phyloP scores from a whole-genome alignment of 2,797 vertebrate species.

The Orientallactaga sibirica region DNA sequence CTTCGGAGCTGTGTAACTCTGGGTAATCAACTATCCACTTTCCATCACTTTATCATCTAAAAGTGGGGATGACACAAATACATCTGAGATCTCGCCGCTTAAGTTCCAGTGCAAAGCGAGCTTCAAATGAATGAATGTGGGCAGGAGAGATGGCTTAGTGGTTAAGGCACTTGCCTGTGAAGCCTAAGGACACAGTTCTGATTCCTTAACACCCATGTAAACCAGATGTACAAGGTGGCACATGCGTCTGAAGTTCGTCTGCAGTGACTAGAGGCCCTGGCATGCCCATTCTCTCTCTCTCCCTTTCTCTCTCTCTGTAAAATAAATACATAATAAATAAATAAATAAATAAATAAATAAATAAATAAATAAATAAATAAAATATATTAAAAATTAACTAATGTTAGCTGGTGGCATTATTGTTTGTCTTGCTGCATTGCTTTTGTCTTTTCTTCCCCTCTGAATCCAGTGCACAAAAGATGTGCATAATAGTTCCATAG shows the following conservation, averaged over 20 bases:
- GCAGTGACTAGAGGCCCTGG: too few species aligned
- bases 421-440: background rate
- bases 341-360: too few species aligned
- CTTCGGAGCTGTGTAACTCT: background rate
- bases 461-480: slow-evolving; percentile 27
- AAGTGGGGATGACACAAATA: background rate
- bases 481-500: background rate
- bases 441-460: background rate
- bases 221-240: too few species aligned
- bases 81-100: background rate
- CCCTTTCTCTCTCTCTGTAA: too few species aligned
- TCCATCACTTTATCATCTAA: background rate
- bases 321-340: too few species aligned
- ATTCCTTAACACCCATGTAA: too few species aligned
- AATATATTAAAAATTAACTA: background rate
- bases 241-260: too few species aligned
- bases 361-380: too few species aligned
- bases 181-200: too few species aligned
- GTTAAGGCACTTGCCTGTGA: too few species aligned
- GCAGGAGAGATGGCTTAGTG: too few species aligned
- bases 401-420: background rate
- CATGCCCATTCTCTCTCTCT: too few species aligned
- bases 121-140: background rate
- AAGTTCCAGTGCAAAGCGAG: background rate
- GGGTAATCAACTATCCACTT: background rate